These are phyloP conservation scores for Contarinia nasturtii DNA, from an alignment of 1,140 invertebrate species.

Conservation along the genomic window DNA sequence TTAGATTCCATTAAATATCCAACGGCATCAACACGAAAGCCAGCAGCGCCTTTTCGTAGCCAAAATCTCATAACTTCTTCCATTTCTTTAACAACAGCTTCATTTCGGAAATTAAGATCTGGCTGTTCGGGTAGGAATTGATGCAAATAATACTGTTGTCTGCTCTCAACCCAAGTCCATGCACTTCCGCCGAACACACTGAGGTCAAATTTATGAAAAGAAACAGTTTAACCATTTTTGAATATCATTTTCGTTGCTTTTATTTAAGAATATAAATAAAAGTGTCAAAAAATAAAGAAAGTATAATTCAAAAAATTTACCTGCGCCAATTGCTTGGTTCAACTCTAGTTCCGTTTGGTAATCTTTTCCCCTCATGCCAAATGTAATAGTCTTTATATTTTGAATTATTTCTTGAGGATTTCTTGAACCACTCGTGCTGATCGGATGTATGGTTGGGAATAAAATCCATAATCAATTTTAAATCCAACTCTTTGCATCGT, in stretches of 20 bases:
- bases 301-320: too few species aligned
- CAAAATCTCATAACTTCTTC: too few species aligned
- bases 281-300: too few species aligned
- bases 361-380: slow-evolving; percentile 36
- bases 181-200: slow-evolving; percentile 33
- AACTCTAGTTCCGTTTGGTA: slow-evolving; percentile 23
- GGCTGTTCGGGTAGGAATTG: too few species aligned
- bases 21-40: too few species aligned
- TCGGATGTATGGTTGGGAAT: slow-evolving; percentile 49
- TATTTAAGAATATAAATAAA: too few species aligned
- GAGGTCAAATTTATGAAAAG: too few species aligned
- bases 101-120: too few species aligned
- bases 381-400: slow-evolving; percentile 47
- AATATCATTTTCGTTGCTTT: slow-evolving; percentile 14
- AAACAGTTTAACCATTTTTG: too few species aligned
- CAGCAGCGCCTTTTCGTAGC: too few species aligned
- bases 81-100: too few species aligned
- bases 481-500: slow-evolving; percentile 26
- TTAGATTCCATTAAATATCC: too few species aligned
- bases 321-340: slow-evolving; percentile 54
- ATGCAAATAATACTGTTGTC: slow-evolving; percentile 27
- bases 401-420: slow-evolving; percentile 32
- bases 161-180: slow-evolving; percentile 36
- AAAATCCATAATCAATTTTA: slow-evolving; percentile 40
- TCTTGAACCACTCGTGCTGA: slow-evolving; percentile 48